These are phyloP conservation scores for Exocentrus adspersus DNA, from an alignment of 2,888 invertebrate genomes.

Conservation along the genomic window DNA sequence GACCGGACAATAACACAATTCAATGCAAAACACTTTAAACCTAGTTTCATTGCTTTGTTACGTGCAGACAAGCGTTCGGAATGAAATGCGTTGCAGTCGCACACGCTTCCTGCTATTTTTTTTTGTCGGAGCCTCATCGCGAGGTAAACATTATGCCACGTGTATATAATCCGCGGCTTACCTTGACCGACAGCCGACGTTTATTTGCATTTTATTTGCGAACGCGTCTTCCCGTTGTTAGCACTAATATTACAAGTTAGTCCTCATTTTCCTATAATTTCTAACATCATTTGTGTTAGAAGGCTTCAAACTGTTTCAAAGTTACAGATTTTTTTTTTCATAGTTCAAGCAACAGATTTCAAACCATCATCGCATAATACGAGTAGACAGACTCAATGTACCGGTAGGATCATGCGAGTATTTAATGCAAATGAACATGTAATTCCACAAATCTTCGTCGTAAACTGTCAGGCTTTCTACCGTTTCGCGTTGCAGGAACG, in stretches of 20 bases:
- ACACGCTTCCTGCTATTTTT: conserved; percentile 1
- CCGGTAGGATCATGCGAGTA: background rate
- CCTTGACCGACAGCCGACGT: conserved; percentile 9
- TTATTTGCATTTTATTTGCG: conserved; percentile 13
- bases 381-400: background rate
- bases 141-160: background rate
- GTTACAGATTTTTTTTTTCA: too few relatives aligned
- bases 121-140: background rate
- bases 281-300: too few relatives aligned
- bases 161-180: background rate
- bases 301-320: too few relatives aligned
- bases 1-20: too few relatives aligned
- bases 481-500: background rate
- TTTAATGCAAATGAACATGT: conserved; percentile 3
- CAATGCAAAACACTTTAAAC: background rate
- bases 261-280: too few relatives aligned
- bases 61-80: background rate
- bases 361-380: too few relatives aligned
- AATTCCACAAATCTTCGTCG: background rate
- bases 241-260: too few relatives aligned
- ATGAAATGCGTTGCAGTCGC: background rate
- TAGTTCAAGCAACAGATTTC: too few relatives aligned
- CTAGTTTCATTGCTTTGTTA: background rate
- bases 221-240: conserved; percentile 1
- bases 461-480: background rate